Evolutionary conservation across 2,113 vertebrate species (phyloP).

Genomic region (Solenodon paradoxus): DNA sequence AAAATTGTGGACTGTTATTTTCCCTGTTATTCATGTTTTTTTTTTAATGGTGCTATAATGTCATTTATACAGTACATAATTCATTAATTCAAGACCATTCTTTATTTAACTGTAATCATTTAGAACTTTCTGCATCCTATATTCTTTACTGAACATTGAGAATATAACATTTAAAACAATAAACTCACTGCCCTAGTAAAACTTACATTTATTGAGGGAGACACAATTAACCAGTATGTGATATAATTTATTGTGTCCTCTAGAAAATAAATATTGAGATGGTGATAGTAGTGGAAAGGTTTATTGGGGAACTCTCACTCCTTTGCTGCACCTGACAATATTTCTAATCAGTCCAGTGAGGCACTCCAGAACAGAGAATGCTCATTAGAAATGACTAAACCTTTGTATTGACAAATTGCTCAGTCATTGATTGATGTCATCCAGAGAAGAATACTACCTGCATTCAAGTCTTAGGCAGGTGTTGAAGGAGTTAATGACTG

Average conservation of each 20-base stretch:
- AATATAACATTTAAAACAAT: background rate
- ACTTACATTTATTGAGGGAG: background rate
- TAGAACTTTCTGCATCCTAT: background rate
- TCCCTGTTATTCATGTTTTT: background rate
- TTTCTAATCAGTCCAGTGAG: background rate
- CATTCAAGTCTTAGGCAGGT: background rate
- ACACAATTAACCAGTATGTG: background rate
- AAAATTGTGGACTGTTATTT: background rate
- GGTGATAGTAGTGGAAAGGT: background rate
- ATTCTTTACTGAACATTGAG: background rate
- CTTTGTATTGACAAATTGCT: background rate
- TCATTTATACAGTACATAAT: background rate
- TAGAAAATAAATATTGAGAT: background rate
- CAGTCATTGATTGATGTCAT: background rate
- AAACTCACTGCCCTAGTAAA: background rate
- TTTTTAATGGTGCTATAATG: background rate
- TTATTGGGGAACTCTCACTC: background rate
- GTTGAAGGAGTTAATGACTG: background rate
- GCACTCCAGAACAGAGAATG: background rate
- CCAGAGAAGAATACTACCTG: background rate
- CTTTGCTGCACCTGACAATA: background rate
- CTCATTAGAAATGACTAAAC: background rate
- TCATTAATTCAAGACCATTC: background rate
- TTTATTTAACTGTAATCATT: background rate
- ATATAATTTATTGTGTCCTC: background rate